Base-by-base conservation (phyloP, 2,797 vertebrate genomes). In the Cygnus olor region DNA sequence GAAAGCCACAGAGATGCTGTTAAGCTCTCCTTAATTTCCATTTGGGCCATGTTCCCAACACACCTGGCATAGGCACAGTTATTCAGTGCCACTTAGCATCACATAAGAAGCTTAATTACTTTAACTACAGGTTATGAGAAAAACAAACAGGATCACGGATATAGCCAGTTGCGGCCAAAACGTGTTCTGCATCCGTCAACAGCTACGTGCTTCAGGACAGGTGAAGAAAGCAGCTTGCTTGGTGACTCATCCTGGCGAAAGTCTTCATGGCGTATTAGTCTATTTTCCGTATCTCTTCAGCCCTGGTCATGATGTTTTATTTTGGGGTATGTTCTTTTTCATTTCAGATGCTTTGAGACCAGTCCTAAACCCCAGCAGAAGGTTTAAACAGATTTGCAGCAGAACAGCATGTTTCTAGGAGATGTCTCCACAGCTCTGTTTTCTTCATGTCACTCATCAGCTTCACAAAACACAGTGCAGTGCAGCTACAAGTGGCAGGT, bases 91-190 rank as follows among this genome's bases (percentile, higher is more conserved):
- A 51, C 64, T 79, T 87, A 76, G 20, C 19, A 74, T 58, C 81
- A 58, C 40, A 42, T 61, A 65, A 44, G 53, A 77, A 92, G 66
- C 15, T 51, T 32, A 80, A 89, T 70, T 78, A 83, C 60, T 80
- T 85, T 61, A 92, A 61, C 87, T 80, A 30, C 82, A 76, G 34
- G 38, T 54, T 85, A 76, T 72, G 65, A 91, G 81, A 90, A 93
- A 92, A 91, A 34, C 36, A 93, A 90, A 92, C 68, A 89, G 78
- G 69, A 93, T 83, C 89, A 88, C 89, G 42, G 58, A 79, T 81
- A 76, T 66, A 42, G 13, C 16, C 13, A 49, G 2, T 3, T 9
- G 47, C 12, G 54, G 58, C 42, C 73, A 88, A 94, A 92, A 79
- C 0, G 0, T 57, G 24, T 60, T 61, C 58, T 40, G 30, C 18